These are phyloP conservation scores for Parnassius apollo DNA, from an alignment of 2,888 invertebrate genomes.

Conservation along the genomic window DNA sequence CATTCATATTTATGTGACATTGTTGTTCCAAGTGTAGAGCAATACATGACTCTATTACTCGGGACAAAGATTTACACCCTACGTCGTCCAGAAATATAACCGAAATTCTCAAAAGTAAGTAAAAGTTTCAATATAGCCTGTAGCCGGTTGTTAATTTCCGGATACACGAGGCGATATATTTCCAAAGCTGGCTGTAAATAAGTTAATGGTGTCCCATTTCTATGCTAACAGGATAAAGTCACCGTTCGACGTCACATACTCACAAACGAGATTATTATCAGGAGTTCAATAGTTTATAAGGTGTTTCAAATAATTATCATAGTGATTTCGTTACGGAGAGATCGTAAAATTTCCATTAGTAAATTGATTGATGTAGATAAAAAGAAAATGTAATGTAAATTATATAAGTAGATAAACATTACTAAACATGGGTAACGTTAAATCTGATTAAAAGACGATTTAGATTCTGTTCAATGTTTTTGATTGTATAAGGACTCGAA, in stretches of 20 bases:
- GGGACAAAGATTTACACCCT: background rate
- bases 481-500: too few relatives aligned
- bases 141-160: conserved; percentile 2
- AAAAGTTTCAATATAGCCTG: conserved; percentile 13
- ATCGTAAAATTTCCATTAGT: background rate
- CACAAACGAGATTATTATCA: conserved; percentile 18
- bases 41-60: conserved; percentile 2
- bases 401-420: too few relatives aligned
- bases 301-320: conserved; percentile 12
- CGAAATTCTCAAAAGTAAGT: conserved; percentile 12
- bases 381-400: too few relatives aligned
- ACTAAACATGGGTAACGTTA: too few relatives aligned
- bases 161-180: conserved; percentile 21
- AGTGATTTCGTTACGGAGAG: conserved; percentile 4
- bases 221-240: conserved; percentile 26
- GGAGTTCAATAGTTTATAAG: conserved; percentile 14
- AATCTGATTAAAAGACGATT: too few relatives aligned
- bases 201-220: conserved; percentile 26
- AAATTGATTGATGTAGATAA: background rate
- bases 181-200: conserved; percentile 17
- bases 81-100: background rate
- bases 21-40: background rate
- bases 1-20: too few relatives aligned
- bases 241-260: conserved; percentile 13
- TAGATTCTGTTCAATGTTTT: too few relatives aligned